Conservation (phyloP, 2,888 invertebrate species). For the Neria commutata region DNA sequence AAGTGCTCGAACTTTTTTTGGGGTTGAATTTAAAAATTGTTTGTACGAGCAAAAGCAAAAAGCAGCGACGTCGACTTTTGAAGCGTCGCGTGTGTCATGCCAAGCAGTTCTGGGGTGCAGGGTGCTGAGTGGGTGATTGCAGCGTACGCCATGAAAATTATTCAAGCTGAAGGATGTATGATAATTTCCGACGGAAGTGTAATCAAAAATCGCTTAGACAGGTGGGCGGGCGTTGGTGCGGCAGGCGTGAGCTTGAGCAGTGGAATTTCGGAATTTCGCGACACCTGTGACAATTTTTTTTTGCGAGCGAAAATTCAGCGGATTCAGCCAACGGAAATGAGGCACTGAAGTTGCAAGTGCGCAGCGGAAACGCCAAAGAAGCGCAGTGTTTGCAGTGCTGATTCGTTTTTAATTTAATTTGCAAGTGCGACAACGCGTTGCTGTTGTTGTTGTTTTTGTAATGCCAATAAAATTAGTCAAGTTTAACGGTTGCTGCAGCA, state of each 20-base stretch:
- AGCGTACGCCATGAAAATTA: conserved; percentile 55
- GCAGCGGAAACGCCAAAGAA: conserved; percentile 16
- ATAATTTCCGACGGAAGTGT: conserved; percentile 63
- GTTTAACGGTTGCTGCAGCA: too few species aligned
- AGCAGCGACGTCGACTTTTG: background rate
- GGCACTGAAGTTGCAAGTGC: conserved; percentile 10
- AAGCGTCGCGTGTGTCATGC: too few species aligned
- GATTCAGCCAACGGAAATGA: too few species aligned
- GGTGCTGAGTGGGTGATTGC: background rate
- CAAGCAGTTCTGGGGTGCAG: too few species aligned
- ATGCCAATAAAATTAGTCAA: too few species aligned
- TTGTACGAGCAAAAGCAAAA: background rate
- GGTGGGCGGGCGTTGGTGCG: conserved; percentile 29
- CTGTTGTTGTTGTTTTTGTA: background rate
- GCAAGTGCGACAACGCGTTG: background rate
- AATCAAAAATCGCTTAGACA: conserved; percentile 63
- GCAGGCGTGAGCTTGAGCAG: background rate
- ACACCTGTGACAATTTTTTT: conserved; percentile 24
- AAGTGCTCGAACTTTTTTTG: background rate
- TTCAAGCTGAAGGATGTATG: conserved; percentile 63
- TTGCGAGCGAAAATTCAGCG: too few species aligned
- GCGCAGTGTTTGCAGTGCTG: conserved; percentile 1
- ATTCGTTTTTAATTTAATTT: conserved; percentile 26
- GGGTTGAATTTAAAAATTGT: background rate
- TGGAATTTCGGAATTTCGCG: background rate